These are phyloP conservation scores for Hedya salicella DNA, from an alignment of 2,888 invertebrate genomes.

Conservation along the genomic window DNA sequence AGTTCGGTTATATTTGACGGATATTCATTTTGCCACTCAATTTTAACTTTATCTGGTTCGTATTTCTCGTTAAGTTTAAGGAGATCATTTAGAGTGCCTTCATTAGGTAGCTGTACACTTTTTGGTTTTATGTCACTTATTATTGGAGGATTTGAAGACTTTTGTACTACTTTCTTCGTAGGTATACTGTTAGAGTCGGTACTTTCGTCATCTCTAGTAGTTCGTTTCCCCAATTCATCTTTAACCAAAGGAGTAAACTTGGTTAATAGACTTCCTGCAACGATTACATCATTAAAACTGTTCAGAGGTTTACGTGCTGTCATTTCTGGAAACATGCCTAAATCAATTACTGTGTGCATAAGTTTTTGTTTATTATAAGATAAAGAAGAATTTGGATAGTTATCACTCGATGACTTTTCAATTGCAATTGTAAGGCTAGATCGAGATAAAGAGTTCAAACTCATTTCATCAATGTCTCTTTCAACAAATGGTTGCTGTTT, in stretches of 20 bases:
- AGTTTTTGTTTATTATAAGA: constrained; percentile 45
- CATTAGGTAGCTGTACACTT: constrained; percentile 56
- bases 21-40: constrained; percentile 52
- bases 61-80: constrained; percentile 52
- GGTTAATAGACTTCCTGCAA: constrained; percentile 46
- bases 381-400: constrained; percentile 1
- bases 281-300: constrained; percentile 48
- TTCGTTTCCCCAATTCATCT: constrained; percentile 47
- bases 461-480: constrained; percentile 50
- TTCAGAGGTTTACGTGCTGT: constrained; percentile 51
- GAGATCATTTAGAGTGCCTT: constrained; percentile 56
- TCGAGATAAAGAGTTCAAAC: constrained; percentile 49
- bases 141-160: constrained; percentile 47
- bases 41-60: constrained; percentile 52
- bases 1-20: constrained; percentile 58
- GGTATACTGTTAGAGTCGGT: constrained; percentile 45
- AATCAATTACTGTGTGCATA: constrained; percentile 56
- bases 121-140: constrained; percentile 49
- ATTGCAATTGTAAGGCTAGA: constrained; percentile 38
- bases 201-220: constrained; percentile 41
- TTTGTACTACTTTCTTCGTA: constrained; percentile 56
- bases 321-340: constrained; percentile 56
- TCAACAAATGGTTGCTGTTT: constrained; percentile 48
- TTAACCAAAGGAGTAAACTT: constrained; percentile 1
- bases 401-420: neutral